A percentile compares a stretch with the other conserved stretches of the same genome.
Conservation (phyloP, 2,113 vertebrate species). For the Bubo scandiacus region DNA sequence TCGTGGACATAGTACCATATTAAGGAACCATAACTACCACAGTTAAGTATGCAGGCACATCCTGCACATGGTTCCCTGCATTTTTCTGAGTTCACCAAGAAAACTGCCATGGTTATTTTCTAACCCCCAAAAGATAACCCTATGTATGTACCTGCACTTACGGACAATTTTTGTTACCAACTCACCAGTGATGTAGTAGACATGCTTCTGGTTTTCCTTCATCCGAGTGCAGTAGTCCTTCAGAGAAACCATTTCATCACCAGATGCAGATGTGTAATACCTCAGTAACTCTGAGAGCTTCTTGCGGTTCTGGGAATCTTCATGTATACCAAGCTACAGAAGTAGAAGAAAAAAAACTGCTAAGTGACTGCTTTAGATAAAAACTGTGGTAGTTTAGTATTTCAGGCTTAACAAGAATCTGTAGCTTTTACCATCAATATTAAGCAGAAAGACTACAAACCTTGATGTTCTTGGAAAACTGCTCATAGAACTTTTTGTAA, state of each 20-base stretch:
- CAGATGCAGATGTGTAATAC: conserved; percentile 92
- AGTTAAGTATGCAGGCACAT: accelerated
- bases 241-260: conserved; percentile 94
- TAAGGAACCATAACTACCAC: accelerated
- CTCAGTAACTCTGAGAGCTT: conserved; percentile 90
- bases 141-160: background rate
- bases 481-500: conserved; percentile 95
- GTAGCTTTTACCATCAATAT: accelerated
- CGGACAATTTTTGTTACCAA: accelerated
- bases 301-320: conserved; percentile 96
- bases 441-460: conserved; percentile 44
- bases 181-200: conserved; percentile 96
- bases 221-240: conserved; percentile 96
- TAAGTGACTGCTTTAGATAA: background rate
- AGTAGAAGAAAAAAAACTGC: accelerated
- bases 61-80: too few relatives aligned
- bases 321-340: conserved; percentile 92
- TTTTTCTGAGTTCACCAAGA: background rate
- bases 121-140: accelerated
- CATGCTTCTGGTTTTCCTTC: conserved; percentile 97
- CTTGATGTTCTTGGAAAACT: conserved; percentile 98
- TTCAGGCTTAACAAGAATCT: accelerated
- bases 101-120: accelerated
- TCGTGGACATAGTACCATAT: accelerated
- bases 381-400: accelerated